Evolutionary conservation across 1,140 invertebrate species (phyloP).

Genomic region (Macrosteles quadrilineatus): DNA sequence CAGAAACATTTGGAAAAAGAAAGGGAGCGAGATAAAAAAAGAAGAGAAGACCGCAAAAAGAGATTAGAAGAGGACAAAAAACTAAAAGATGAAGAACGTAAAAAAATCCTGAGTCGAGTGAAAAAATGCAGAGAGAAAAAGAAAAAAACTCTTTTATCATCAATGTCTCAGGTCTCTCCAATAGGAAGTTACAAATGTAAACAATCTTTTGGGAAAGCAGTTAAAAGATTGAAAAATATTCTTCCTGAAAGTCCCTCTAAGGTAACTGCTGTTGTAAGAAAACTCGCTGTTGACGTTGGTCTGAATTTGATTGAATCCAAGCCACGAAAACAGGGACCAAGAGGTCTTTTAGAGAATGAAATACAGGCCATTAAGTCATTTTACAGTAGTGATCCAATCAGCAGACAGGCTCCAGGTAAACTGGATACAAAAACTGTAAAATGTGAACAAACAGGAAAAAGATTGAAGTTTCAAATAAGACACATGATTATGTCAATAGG

Average conservation of each 20-base stretch:
- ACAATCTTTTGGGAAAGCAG: too few species aligned
- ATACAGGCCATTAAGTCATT: not conserved
- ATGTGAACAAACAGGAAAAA: not conserved
- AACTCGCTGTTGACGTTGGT: not conserved
- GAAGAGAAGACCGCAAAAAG: too few species aligned
- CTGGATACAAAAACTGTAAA: not conserved
- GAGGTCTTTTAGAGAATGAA: not conserved
- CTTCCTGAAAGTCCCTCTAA: not conserved
- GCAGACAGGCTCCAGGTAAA: not conserved
- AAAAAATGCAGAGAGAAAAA: too few species aligned
- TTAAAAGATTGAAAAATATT: too few species aligned
- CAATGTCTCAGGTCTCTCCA: conserved; percentile 1
- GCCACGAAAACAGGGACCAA: not conserved
- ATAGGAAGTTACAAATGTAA: too few species aligned
- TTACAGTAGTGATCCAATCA: conserved; percentile 2
- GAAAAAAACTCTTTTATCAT: not conserved
- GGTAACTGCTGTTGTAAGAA: not conserved
- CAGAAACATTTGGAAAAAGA: not conserved
- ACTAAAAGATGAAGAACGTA: too few species aligned
- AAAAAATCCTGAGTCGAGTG: too few species aligned
- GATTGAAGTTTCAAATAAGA: not conserved
- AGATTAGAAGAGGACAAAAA: too few species aligned
- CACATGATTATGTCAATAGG: not conserved
- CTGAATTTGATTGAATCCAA: not conserved
- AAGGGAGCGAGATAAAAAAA: not conserved